A percentile compares a stretch with the other conserved stretches of the same genome.
These are phyloP conservation scores for Suncus etruscus DNA, from an alignment of 2,113 vertebrate species.

Conservation along the genomic window DNA sequence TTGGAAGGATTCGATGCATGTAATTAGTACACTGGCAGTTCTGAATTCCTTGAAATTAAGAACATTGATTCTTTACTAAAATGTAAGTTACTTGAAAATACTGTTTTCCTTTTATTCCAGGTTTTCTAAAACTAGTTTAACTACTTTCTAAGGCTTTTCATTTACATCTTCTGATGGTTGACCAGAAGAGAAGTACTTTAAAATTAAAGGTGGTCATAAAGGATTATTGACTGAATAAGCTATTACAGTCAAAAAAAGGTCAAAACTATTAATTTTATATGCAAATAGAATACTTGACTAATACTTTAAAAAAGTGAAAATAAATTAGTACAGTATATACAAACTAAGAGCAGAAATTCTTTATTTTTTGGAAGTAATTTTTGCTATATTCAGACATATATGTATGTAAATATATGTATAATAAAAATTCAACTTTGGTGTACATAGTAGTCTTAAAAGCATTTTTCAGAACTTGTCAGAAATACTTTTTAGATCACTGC, in stretches of 20 bases:
- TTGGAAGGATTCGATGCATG: constrained; percentile 11
- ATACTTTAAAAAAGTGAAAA: background rate
- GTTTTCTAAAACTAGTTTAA: background rate
- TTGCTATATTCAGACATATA: background rate
- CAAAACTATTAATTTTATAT: background rate
- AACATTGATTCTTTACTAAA: background rate
- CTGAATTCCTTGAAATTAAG: constrained; percentile 64
- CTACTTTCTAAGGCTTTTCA: constrained; percentile 46
- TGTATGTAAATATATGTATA: background rate
- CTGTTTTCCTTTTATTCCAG: constrained; percentile 37
- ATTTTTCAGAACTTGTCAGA: background rate
- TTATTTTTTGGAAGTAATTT: background rate
- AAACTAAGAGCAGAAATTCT: constrained; percentile 21
- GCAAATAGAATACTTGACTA: constrained; percentile 41
- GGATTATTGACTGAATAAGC: constrained; percentile 44
- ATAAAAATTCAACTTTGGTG: background rate
- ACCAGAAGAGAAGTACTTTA: constrained; percentile 29
- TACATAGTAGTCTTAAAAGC: constrained; percentile 3
- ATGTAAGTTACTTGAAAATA: background rate
- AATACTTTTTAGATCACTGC: constrained; percentile 11
- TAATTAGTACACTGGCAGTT: background rate
- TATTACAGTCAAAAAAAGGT: background rate
- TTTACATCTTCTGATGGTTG: constrained; percentile 37
- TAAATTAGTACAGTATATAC: background rate
- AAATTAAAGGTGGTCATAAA: constrained; percentile 51